Base-by-base conservation (phyloP, 2,797 vertebrate genomes). In the Calcarius lapponicus region DNA sequence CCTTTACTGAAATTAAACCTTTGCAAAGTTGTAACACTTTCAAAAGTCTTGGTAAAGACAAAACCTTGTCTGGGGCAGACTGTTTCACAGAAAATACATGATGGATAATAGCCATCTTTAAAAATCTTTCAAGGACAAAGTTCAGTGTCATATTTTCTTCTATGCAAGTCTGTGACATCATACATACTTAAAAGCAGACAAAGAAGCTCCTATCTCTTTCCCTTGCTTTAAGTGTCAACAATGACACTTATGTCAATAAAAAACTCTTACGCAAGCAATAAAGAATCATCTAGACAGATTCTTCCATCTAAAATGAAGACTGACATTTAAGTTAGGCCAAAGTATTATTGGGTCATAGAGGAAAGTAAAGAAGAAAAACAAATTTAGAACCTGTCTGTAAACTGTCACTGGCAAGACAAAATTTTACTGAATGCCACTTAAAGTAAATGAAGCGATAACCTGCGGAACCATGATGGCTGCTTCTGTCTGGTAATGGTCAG, bases 91-190 rank as follows among this genome's bases (percentile, higher is more conserved):
- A 90, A 95, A 29, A 76, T 17, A 62, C 10, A 15, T 31, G 61
- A 65, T 3, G 6, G 58, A 47, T 61, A 96, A 57, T 8, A 81
- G 28, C 43, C 45, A 57, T 61, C 73, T 88, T 78, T 58, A 85
- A 87, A 94, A 87, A 38, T 62, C 58, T 76, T 81, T 74, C 31
- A 75, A 92, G 78, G 90, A 90, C 90, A 90, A 95, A 92, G 90
- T 93, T 95, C 86, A 92, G 47, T 15, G 61, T 38, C 0, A 0
- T 38, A 32, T 74, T 96, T 94, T 81, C 73, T 64, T 58, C 73
- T n/a, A 2, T 14, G 38, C 54, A 43, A 50, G 72, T 51, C 70
- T 62, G 25, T 76, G 58, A 79, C 58, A 88, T 51, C 65, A 90
- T 1, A 93, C 51, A 75, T 56, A 80, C n/a, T 88, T 80, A 54